Base-by-base conservation (phyloP, 2,888 invertebrate genomes). In the Eremobia ochroleuca region DNA sequence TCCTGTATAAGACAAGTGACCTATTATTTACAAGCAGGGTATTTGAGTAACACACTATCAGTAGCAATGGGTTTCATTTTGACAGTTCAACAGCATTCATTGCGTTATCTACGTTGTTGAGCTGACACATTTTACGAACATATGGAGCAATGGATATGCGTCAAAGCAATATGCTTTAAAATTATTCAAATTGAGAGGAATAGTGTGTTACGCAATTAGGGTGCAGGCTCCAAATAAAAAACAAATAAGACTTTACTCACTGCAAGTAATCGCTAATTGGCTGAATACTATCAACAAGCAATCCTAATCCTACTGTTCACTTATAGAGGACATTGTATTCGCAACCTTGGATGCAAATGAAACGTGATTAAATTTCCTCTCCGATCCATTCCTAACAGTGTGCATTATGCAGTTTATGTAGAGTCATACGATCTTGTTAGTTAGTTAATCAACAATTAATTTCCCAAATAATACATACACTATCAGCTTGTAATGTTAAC, bases 321-420 rank as follows among this genome's bases (percentile, higher is more conserved):
- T 4, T 8, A 11, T n/a, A 25, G 11, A n/a, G 76, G 40, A 68
- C 61, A 43, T 34, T 77, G 52, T 43, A 21, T 40, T 15, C 3
- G 9, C 43, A 55, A 55, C 62, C 62, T 77, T 77, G 62, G 9
- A 46, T 77, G 28, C 70, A 55, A 70, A 70, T 77, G 70, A 55
- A 70, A 28, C 43, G 34, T 46, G 64, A 64, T 64, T 69, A 34
- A 55, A 69, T 76, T 68, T 77, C 68, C 61, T 62, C 25, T 66
- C 15, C 18, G 37, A 49, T n/a, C 25, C 9, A 31, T 31, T 67
- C 21, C 15, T 31, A 40, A 40, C 21, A 4, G 18, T 62, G 18
- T 40, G 15, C 52, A 43, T 25, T 62, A 34, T 43, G 40, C 52
- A 52, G n/a, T 15, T 40, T n/a, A n/a, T n/a, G n/a, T n/a, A 31